These are phyloP conservation scores for Megalonaias nervosa DNA, from an alignment of 1,140 invertebrate genomes.

Conservation along the genomic window DNA sequence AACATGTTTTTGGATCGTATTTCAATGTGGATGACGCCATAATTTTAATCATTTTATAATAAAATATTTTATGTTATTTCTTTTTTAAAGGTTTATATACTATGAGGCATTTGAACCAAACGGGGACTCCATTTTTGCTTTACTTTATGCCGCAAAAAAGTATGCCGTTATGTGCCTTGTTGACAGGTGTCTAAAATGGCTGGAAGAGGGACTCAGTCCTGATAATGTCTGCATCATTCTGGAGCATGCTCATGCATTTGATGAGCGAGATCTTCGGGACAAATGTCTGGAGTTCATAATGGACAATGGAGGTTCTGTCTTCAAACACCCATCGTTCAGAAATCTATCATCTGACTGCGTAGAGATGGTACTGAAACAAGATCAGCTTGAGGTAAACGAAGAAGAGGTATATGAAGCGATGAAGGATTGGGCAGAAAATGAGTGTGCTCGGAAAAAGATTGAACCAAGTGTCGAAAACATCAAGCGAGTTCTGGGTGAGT, in stretches of 20 bases:
- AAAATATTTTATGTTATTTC: too few relatives aligned
- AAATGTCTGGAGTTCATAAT: conserved; percentile 1
- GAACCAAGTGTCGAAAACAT: not conserved
- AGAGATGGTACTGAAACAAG: not conserved
- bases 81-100: not conserved
- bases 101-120: not conserved
- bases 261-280: not conserved
- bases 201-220: not conserved
- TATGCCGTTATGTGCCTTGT: not conserved
- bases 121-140: not conserved
- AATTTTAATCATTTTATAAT: too few relatives aligned
- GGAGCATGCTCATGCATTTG: not conserved
- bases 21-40: too few relatives aligned
- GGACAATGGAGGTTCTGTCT: not conserved
- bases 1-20: too few relatives aligned
- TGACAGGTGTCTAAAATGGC: not conserved
- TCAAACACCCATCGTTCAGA: not conserved
- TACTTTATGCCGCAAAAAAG: not conserved
- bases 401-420: not conserved
- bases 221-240: not conserved
- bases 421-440: not conserved
- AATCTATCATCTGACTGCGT: not conserved
- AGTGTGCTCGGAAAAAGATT: not conserved
- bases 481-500: not conserved
- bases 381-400: not conserved